Percentiles rank a stretch among this genome's conserved stretches.
Conservation (phyloP, 2,888 invertebrate species). For the Volucella zonaria region DNA sequence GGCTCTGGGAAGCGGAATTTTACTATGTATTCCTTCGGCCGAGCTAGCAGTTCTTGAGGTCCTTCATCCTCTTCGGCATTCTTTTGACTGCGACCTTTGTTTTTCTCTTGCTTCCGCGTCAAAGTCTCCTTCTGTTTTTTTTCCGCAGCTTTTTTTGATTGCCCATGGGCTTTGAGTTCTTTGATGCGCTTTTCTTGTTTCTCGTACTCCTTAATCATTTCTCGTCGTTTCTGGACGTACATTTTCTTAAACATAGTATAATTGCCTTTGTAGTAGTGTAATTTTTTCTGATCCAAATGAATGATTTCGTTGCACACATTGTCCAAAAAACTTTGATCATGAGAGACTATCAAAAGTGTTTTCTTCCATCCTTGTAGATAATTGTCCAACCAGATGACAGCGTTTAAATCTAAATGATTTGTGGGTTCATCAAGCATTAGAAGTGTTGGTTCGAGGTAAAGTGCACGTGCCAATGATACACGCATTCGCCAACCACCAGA, state of each 20-base stretch:
- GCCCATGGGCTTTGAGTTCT: slow-evolving; percentile 96
- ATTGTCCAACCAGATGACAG: slow-evolving; percentile 99
- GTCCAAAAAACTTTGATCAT: slow-evolving; percentile 99
- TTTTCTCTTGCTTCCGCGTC: slow-evolving; percentile 96
- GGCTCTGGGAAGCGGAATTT: slow-evolving; percentile 99
- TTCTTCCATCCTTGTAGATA: slow-evolving; percentile 99
- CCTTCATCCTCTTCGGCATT: slow-evolving; percentile 91
- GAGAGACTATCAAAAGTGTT: slow-evolving; percentile 98
- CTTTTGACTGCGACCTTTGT: slow-evolving; percentile 90
- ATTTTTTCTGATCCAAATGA: slow-evolving; percentile 96
- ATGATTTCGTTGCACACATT: slow-evolving; percentile 99
- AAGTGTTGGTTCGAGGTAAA: slow-evolving; percentile 98
- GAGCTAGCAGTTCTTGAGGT: slow-evolving; percentile 92
- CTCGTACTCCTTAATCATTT: slow-evolving; percentile 98
- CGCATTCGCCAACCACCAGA: slow-evolving; percentile 99
- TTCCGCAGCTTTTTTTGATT: slow-evolving; percentile 97
- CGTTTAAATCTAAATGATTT: slow-evolving; percentile 99
- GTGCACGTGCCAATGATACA: slow-evolving; percentile 96
- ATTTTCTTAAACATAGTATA: slow-evolving; percentile 99
- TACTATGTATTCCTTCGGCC: slow-evolving; percentile 97
- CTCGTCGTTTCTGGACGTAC: slow-evolving; percentile 97
- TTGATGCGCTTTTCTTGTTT: slow-evolving; percentile 98
- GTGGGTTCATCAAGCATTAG: slow-evolving; percentile 99
- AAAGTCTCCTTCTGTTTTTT: slow-evolving; percentile 95
- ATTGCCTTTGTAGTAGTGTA: slow-evolving; percentile 98